Percentiles rank a stretch among this genome's conserved stretches.
Evolutionary conservation across 2,888 invertebrate species (phyloP).

Genomic region (Physocephala rufipes): DNA sequence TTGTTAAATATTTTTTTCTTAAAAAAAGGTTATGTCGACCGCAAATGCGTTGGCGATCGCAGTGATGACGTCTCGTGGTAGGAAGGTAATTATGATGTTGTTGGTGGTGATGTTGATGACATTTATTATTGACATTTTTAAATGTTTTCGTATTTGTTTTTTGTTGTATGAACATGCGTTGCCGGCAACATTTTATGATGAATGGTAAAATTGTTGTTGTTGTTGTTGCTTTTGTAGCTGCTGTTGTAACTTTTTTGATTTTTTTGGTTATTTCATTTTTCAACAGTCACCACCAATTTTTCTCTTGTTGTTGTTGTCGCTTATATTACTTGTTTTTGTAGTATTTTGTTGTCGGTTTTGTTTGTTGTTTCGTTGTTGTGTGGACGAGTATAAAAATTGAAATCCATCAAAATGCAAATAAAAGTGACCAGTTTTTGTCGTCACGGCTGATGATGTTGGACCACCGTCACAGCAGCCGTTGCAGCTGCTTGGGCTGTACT

Average conservation of each 20-base stretch:
- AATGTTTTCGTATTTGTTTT: no score
- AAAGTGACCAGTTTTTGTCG: slow-evolving; percentile 3
- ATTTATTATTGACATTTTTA: slow-evolving; percentile 15
- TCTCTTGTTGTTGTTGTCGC: not conserved
- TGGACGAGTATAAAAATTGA: slow-evolving; percentile 12
- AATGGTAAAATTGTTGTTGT: no score
- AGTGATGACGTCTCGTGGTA: not conserved
- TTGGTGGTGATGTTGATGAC: not conserved
- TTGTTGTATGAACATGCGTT: no score
- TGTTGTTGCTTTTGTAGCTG: no score
- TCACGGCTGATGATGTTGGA: not conserved
- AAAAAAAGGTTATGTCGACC: not conserved
- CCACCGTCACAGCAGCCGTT: not conserved
- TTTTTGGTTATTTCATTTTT: not conserved
- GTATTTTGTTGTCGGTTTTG: not conserved
- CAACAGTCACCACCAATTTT: no score
- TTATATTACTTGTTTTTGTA: not conserved
- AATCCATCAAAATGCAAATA: slow-evolving; percentile 32
- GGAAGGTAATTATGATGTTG: not conserved
- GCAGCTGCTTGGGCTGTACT: not conserved
- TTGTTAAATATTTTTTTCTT: not conserved
- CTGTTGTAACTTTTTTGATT: slow-evolving; percentile 4
- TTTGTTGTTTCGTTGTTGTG: not conserved
- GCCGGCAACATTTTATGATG: no score
- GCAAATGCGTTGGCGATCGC: not conserved